Base-by-base conservation (phyloP, 53 echinoderm and acorn worm species). In the Luidia sarsii region DNA sequence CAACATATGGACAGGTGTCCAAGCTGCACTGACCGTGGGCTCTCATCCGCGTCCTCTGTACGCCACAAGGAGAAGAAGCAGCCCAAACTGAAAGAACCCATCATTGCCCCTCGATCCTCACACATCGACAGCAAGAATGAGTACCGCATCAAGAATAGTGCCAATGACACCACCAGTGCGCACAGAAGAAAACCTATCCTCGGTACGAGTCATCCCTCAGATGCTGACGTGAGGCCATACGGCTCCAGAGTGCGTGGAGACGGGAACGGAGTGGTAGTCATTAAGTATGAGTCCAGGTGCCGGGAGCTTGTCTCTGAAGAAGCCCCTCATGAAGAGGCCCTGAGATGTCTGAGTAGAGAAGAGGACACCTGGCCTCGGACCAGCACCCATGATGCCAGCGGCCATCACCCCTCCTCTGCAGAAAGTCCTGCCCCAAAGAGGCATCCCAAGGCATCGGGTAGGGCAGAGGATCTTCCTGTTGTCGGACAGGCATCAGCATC, bases 251-350 rank as follows among this genome's bases (percentile, higher is more conserved):
- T n/a, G n/a, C n/a, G n/a, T n/a, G n/a, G n/a, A n/a, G n/a, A n/a
- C n/a, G n/a, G n/a, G n/a, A n/a, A n/a, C n/a, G n/a, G n/a, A n/a
- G n/a, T n/a, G n/a, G n/a, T n/a, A n/a, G n/a, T n/a, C n/a, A n/a
- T n/a, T n/a, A n/a, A n/a, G n/a, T n/a, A n/a, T n/a, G n/a, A n/a
- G n/a, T n/a, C n/a, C n/a, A n/a, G n/a, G n/a, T n/a, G n/a, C n/a
- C n/a, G 48, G 33, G 77, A 77, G n/a, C 29, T 77, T 60, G 77
- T 77, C 39, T 39, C 77, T 29, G 77, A 77, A 37, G 77, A 77
- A 20, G 77, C 77, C 2, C 77, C 77, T 60, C 77, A 77, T 48
- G 77, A 77, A 6, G 60, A 77, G 21, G 33, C 61, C 3, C 20
- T 77, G 19, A 77, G 34, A 61, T 33, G 59, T 32, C 33, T 77